Conservation (phyloP, 1,140 invertebrate genomes). For the Belonocnema kinseyi region DNA sequence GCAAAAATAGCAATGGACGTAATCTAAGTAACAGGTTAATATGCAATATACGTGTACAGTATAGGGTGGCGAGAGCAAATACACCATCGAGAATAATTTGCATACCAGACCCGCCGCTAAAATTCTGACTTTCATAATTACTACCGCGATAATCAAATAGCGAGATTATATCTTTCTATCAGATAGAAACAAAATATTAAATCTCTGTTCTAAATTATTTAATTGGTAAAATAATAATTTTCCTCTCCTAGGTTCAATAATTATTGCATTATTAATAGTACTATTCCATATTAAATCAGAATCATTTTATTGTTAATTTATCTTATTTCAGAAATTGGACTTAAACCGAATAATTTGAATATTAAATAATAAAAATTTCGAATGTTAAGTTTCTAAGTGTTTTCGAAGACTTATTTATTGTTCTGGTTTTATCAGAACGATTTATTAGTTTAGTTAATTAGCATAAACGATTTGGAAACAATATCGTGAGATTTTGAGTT, state of each 20-base stretch:
- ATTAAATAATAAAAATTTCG: no score
- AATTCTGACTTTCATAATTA: conserved; percentile 28
- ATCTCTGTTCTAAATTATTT: neutral
- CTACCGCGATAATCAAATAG: conserved; percentile 8
- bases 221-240: neutral
- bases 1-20: conserved; percentile 25
- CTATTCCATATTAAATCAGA: neutral
- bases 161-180: conserved; percentile 16
- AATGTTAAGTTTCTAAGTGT: no score
- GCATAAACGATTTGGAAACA: no score
- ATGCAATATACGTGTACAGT: conserved; percentile 39
- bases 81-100: conserved; percentile 55
- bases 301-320: neutral
- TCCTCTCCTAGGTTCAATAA: neutral
- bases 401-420: no score
- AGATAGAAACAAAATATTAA: conserved; percentile 9
- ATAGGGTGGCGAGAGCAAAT: conserved; percentile 48
- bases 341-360: no score
- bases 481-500: no score
- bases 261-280: neutral
- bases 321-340: neutral
- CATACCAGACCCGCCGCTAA: conserved; percentile 40
- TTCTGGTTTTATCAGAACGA: no score
- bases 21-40: conserved; percentile 41
- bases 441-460: no score